phyloP scores from a whole-genome alignment of 35 echinoderm and acorn worm species.

The Hemicentrotus pulcherrimus region DNA sequence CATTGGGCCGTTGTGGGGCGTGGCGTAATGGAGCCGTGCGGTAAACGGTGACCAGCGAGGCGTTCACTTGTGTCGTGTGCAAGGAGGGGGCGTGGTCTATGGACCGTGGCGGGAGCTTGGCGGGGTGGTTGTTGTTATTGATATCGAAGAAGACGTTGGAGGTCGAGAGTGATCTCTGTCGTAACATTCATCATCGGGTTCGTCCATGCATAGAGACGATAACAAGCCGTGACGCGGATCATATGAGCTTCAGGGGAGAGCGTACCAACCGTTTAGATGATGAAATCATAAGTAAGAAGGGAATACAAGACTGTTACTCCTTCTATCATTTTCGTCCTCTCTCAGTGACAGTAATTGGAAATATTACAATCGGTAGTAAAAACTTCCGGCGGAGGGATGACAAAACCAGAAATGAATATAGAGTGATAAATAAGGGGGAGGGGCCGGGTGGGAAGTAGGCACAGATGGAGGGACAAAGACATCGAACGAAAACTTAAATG shows the following conservation, averaged over 20 bases:
- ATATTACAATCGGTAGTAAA: not conserved
- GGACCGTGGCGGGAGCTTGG: not conserved
- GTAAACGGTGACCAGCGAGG: not conserved
- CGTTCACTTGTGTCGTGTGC: not conserved
- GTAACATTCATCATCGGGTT: not conserved
- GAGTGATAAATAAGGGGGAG: not conserved
- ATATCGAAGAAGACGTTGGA: not conserved
- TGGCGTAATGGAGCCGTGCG: not conserved
- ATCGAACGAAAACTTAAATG: not conserved
- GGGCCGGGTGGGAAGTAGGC: not conserved
- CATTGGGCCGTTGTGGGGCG: not conserved
- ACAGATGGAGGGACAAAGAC: not conserved
- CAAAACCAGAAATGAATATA: not conserved
- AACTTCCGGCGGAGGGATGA: not conserved
- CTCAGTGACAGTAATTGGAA: not conserved
- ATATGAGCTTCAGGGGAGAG: not conserved
- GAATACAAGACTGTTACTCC: not conserved
- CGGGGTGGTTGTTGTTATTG: not conserved
- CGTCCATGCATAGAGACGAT: not conserved
- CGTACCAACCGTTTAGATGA: not conserved
- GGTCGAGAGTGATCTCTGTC: not conserved
- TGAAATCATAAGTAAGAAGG: not conserved
- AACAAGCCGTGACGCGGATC: not conserved
- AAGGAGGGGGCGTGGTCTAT: not conserved
- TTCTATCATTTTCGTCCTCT: not conserved